Base-by-base conservation (phyloP, 2,113 vertebrate genomes). In the Vimba vimba region DNA sequence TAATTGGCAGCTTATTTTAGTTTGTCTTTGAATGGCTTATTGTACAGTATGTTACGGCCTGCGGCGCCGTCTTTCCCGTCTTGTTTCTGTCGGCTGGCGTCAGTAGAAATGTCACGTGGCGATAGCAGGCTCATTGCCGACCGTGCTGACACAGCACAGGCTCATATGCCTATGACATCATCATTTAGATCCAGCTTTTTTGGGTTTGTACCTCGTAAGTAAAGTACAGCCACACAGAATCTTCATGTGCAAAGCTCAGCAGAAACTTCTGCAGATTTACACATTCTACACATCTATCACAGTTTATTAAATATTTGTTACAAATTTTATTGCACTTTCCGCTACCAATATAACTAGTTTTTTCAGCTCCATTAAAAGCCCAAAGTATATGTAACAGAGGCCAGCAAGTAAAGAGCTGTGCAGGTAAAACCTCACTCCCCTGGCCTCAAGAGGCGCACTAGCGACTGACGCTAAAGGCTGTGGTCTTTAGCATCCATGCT, bases 91-190 rank as follows among this genome's bases (percentile, higher is more conserved):
- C 30, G 47, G 13, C 25, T 83, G 73, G 39, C 59, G 17, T 68
- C 62, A 39, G 68, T 62, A 52, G 19, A 86, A 86, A 83, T 80
- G 84, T 83, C 79, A 87, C 23, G 39, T 60, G 39, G 66, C n/a
- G 81, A 84, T 52, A 10, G 27, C 21, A 57, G 75, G 75, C 84
- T 55, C 64, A 36, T 78, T 57, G 73, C 36, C 39, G 39, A 52
- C 36, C 11, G 25, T 83, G 73, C 75, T 85, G 57, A 83, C 74
- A 75, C 83, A 82, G 69, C 66, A 4, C 36, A 6, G n/a, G 21
- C 77, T n/a, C 19, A 23, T 64, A 36, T 33, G 43, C 74, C 30
- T 62, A 23, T 83, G 74, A 86, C 39, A 64, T 83, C 79, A 86
- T 88, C 64, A 30, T 52, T 50, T 21, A 68, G 21, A 84, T 5